Evolutionary conservation across 2,797 vertebrate species (phyloP).

Genomic region (Gambusia yucatana): DNA sequence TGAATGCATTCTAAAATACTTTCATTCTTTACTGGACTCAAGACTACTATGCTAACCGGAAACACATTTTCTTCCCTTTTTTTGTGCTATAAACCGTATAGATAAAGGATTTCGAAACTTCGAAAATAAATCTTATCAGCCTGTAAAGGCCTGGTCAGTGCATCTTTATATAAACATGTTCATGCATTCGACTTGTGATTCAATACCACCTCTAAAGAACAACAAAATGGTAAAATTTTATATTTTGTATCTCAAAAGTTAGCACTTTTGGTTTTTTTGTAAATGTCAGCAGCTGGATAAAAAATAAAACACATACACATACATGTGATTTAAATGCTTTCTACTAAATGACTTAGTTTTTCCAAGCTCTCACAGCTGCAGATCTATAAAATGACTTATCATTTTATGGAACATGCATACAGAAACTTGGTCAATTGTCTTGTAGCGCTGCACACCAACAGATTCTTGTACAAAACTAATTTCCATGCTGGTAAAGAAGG

Average conservation of each 20-base stretch:
- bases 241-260: constrained; percentile 18
- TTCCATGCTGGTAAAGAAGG: constrained; percentile 48
- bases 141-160: not conserved
- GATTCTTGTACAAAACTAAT: constrained; percentile 39
- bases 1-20: not conserved
- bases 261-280: not conserved
- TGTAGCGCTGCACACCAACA: constrained; percentile 9
- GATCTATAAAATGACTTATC: constrained; percentile 23
- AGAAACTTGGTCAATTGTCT: constrained; percentile 19
- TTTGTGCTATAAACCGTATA: not conserved
- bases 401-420: constrained; percentile 29
- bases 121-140: not conserved
- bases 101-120: not conserved
- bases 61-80: not conserved
- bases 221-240: constrained; percentile 2
- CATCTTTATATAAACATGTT: not conserved
- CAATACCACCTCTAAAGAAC: not conserved
- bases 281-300: constrained; percentile 1
- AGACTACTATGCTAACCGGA: not conserved
- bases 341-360: constrained; percentile 45
- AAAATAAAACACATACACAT: not conserved
- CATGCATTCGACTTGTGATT: not conserved
- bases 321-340: constrained; percentile 43
- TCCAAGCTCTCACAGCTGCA: constrained; percentile 53
- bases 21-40: not conserved